phyloP scores from a whole-genome alignment of 2,797 vertebrate species.

The Pteropus rufus region DNA sequence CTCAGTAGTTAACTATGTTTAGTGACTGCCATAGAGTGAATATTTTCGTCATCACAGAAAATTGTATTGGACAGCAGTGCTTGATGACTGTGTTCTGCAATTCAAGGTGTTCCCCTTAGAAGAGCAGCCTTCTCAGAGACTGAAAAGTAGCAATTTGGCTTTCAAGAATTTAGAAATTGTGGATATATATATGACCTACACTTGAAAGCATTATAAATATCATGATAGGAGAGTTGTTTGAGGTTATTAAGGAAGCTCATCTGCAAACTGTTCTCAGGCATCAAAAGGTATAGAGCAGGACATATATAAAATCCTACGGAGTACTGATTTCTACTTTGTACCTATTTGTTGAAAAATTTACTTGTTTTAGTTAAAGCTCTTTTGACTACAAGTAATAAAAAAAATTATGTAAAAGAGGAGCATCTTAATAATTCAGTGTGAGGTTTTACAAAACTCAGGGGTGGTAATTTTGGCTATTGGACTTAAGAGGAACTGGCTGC shows the following conservation, averaged over 20 bases:
- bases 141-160: background rate
- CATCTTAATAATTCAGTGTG: background rate
- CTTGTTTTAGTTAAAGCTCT: background rate
- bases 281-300: background rate
- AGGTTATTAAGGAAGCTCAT: background rate
- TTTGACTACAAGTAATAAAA: background rate
- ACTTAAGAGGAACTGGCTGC: background rate
- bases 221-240: background rate
- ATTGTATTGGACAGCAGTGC: background rate
- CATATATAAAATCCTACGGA: background rate
- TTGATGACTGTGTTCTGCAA: background rate
- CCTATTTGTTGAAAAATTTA: background rate
- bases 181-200: background rate
- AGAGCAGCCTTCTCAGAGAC: background rate
- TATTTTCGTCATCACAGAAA: background rate
- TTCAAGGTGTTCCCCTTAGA: background rate
- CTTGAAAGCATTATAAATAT: background rate
- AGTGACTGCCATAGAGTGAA: background rate
- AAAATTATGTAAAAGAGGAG: background rate
- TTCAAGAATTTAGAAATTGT: background rate
- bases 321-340: background rate
- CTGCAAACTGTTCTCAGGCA: background rate
- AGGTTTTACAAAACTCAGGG: background rate
- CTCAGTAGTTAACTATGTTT: background rate
- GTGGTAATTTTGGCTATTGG: background rate